Evolutionary conservation across 1,140 invertebrate genomes (phyloP), one percentile per base, ranked within the genome.

Genomic region (Brachionus koreanus): DNA sequence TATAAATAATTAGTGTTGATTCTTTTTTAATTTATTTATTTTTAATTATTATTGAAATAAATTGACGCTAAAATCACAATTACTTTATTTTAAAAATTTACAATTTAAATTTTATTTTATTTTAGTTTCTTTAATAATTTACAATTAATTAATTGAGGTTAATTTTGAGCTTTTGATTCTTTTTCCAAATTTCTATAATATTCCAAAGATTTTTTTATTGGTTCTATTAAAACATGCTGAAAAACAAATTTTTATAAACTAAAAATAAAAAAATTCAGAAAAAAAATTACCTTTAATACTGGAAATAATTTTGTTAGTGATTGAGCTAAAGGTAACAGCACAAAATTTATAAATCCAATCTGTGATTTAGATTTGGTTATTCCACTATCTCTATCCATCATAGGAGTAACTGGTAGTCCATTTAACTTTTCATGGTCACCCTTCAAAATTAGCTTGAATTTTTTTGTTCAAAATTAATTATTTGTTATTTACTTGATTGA

Each of bases 351-450:
- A 85, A 89, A 89, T 6, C 88, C 88, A 65, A 89, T 87, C 82
- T 89, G 88, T 10, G 88, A 87, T 7, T 87, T 87, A 16, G 88
- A 86, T 79, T 89, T 89, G 5, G 88, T 89, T 37, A 61, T 42
- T 43, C 89, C 88, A 83, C 89, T 89, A n/a, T 89, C 87, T 75
- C 88, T 77, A 84, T 89, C 88, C 88, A 89, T 89, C 82, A 89
- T 89, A 1, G 88, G 88, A 2, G 88, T 87, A n/a, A 89, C 87
- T 7, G 88, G 88, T 42, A 89, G 84, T 10, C 88, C 88, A 84
- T 89, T 86, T 67, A 85, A 74, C 83, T 88, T 89, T 83, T 89
- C 88, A 42, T 85, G 83, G 67, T 88, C 87, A n/a, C 76, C 76
- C 67, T 72, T 35, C n/a, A 35, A 85, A n/a, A 85, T 85, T 86